These are phyloP conservation scores for Apteryx mantelli DNA, from an alignment of 2,113 vertebrate genomes.

Conservation along the genomic window DNA sequence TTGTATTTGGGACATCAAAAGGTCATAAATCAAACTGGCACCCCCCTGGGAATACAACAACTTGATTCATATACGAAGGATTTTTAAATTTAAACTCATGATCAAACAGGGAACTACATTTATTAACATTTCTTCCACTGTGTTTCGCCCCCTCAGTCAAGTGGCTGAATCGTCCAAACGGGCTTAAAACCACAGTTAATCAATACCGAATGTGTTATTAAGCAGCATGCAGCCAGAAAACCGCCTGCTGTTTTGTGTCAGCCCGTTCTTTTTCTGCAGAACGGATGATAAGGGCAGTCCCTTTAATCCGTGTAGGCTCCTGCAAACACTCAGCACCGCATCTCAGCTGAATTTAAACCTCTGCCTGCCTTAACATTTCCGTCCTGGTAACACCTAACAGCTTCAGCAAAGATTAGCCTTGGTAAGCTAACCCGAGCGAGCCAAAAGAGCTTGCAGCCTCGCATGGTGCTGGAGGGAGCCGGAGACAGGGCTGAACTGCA, in stretches of 20 bases:
- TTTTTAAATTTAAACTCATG: slow-evolving; percentile 65
- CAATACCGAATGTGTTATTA: slow-evolving; percentile 69
- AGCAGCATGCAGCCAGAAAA: slow-evolving; percentile 63
- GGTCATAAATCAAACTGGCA: slow-evolving; percentile 56
- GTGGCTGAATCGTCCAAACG: slow-evolving; percentile 69
- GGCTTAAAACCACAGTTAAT: slow-evolving; percentile 72
- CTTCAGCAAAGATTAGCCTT: not conserved
- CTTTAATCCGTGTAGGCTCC: slow-evolving; percentile 28
- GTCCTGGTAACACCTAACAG: not conserved
- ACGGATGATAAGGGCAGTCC: slow-evolving; percentile 25
- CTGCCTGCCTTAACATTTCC: not conserved
- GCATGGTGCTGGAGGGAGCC: not conserved
- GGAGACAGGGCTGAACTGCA: no score
- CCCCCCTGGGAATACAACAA: slow-evolving; percentile 50
- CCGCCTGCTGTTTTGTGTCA: slow-evolving; percentile 59
- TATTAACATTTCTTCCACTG: slow-evolving; percentile 59
- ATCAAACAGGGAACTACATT: slow-evolving; percentile 48
- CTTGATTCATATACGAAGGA: slow-evolving; percentile 34
- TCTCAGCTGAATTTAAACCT: slow-evolving; percentile 35
- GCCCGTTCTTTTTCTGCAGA: slow-evolving; percentile 58
- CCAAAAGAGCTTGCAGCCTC: not conserved
- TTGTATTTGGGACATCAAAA: slow-evolving; percentile 59
- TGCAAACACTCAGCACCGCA: slow-evolving; percentile 18
- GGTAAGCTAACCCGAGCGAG: fast-evolving
- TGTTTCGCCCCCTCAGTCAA: slow-evolving; percentile 49